phyloP scores from a whole-genome alignment of 2,113 vertebrate genomes.

The Xenotilapia flavipinnis region DNA sequence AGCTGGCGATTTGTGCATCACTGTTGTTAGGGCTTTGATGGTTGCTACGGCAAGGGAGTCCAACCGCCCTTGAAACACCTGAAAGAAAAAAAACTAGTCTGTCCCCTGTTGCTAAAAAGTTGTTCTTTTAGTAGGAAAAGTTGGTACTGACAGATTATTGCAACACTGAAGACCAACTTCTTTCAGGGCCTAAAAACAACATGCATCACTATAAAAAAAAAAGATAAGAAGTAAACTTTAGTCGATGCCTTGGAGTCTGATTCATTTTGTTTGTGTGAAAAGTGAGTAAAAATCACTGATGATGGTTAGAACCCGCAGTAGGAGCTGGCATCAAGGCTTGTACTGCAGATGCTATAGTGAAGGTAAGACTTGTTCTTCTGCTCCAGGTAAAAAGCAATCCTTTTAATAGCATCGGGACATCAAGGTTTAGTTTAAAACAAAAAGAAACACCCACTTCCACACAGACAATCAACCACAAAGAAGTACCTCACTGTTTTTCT shows the following conservation, averaged over 20 bases:
- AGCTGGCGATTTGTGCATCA: constrained; percentile 96
- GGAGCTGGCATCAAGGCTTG: not conserved
- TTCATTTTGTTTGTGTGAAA: constrained; percentile 14
- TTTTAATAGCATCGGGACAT: not conserved
- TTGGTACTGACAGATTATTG: not conserved
- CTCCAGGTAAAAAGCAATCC: constrained; percentile 8
- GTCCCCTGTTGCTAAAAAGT: not conserved
- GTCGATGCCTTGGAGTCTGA: not conserved
- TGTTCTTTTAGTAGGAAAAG: not conserved
- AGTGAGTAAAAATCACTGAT: constrained; percentile 13
- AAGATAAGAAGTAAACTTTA: not conserved
- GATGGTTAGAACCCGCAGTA: not conserved
- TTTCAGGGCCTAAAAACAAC: not conserved
- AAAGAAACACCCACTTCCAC: not conserved
- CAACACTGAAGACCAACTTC: not conserved
- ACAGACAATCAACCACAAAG: not conserved
- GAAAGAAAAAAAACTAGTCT: not conserved
- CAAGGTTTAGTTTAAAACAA: not conserved
- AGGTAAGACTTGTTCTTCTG: constrained; percentile 7
- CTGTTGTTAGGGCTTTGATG: constrained; percentile 91
- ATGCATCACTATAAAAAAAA: constrained; percentile 12
- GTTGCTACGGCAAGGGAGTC: constrained; percentile 90
- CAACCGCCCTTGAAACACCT: constrained; percentile 91
- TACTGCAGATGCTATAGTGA: constrained; percentile 2
- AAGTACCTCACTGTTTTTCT: not conserved